These are phyloP conservation scores for Xylocampa areola DNA, from an alignment of 2,888 invertebrate genomes.

Conservation along the genomic window DNA sequence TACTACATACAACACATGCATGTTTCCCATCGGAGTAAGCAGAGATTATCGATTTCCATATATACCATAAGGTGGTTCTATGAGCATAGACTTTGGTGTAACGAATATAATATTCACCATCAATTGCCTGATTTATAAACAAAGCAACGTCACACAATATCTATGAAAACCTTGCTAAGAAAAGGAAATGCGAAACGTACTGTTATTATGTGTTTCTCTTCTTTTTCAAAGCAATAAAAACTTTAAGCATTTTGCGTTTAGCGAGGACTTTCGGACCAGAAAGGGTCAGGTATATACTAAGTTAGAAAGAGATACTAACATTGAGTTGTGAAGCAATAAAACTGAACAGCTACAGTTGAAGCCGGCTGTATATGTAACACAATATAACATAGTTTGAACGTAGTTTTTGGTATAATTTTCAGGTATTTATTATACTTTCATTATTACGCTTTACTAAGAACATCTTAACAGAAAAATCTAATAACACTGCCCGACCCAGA, in stretches of 20 bases:
- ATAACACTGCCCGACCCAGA: no score
- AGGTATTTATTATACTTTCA: conserved; percentile 5
- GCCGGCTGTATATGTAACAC: conserved; percentile 66
- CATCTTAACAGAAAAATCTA: no score
- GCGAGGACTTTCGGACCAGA: conserved; percentile 56
- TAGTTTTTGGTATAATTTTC: conserved; percentile 38
- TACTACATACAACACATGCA: no score
- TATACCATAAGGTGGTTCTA: no score
- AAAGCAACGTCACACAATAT: conserved; percentile 8
- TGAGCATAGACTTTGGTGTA: no score
- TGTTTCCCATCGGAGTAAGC: no score
- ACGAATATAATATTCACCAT: no score
- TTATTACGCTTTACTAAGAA: no score
- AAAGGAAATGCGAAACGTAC: conserved; percentile 41
- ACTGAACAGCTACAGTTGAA: conserved; percentile 68
- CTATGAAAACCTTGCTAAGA: conserved; percentile 11
- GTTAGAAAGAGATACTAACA: conserved; percentile 55
- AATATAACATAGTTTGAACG: conserved; percentile 61
- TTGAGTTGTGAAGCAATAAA: conserved; percentile 61
- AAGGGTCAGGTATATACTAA: conserved; percentile 51
- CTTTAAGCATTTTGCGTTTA: conserved; percentile 66
- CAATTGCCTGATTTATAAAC: no score
- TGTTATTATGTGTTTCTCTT: no score
- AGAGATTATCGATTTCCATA: no score
- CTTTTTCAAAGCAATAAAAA: conserved; percentile 73